Base-by-base conservation (phyloP, 2,113 vertebrate genomes). In the Tragulus kanchil region DNA sequence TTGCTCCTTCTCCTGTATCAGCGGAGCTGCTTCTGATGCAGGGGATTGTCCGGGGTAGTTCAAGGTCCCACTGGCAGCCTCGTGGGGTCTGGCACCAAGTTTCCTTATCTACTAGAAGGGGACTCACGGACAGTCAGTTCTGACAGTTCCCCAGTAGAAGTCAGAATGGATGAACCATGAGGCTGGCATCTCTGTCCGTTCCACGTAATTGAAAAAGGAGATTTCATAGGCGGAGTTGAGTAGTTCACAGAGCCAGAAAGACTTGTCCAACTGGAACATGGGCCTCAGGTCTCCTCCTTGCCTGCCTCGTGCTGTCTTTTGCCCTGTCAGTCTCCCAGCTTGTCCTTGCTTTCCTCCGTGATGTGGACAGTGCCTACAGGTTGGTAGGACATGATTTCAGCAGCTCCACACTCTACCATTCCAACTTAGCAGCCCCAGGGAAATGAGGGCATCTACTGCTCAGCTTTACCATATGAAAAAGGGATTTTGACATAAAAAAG, bases 171-270 rank as follows among this genome's bases (percentile, higher is more conserved):
- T 25, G 61, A 81, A 36, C 15, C 2, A 2, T 48, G 45, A 61
- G 52, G 42, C 56, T 56, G 36, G 54, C 48, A 0, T 91, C 58
- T 21, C 42, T 21, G 28, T 62, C 61, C n/a, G 8, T 5, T 56
- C 54, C 48, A 36, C 56, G 10, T 26, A 52, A 54, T 6, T 67
- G 42, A 64, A 28, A 56, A 50, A 64, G 54, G 45, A 85, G 69
- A 4, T n/a, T 75, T 93, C 28, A 2, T 16, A 82, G 58, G 19
- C 65, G 42, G 19, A 84, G 16, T 25, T n/a, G 11, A 19, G 64
- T 25, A 78, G 75, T 19, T 83, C 56, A 82, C 25, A 86, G 42
- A 95, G 59, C 83, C 59, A 82, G 95, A 82, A 85, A 78, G 48
- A 81, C 95, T 25, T 36, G 88, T 67, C 2, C 0, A 1, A 8